Conservation (phyloP, 1,140 invertebrate species). For the Leptinotarsa texana region DNA sequence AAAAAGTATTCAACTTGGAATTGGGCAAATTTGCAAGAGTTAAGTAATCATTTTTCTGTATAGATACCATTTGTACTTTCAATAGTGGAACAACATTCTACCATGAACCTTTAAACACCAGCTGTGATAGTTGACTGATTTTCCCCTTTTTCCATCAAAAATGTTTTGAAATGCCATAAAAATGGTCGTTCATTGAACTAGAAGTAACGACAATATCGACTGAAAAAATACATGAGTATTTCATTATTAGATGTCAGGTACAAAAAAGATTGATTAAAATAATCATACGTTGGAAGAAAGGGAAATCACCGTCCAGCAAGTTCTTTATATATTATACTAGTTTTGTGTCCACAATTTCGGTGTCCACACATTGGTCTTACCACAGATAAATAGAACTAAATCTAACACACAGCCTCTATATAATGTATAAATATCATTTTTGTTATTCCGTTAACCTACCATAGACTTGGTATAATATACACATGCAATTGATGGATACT, state of each 20-base stretch:
- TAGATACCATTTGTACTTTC: not conserved
- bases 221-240: too few relatives aligned
- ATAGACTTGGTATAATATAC: slow-evolving; percentile 37
- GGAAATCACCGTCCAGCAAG: too few relatives aligned
- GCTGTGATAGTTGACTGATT: slow-evolving; percentile 6
- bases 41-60: not conserved
- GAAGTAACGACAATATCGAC: too few relatives aligned
- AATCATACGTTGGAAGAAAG: too few relatives aligned
- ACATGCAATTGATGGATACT: slow-evolving; percentile 19
- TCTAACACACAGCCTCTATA: slow-evolving; percentile 57
- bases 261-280: too few relatives aligned
- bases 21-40: too few relatives aligned
- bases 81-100: not conserved
- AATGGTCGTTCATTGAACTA: not conserved
- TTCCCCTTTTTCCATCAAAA: not conserved
- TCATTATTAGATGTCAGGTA: too few relatives aligned
- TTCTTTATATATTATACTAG: not conserved
- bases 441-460: slow-evolving; percentile 29
- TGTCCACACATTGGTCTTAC: slow-evolving; percentile 46
- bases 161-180: not conserved
- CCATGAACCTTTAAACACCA: not conserved
- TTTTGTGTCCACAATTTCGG: slow-evolving; percentile 25
- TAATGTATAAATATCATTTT: slow-evolving; percentile 48
- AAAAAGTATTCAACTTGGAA: too few relatives aligned
- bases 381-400: slow-evolving; percentile 52